phyloP scores from a whole-genome alignment of 2,797 vertebrate species.

The Sandelia bainsii region DNA sequence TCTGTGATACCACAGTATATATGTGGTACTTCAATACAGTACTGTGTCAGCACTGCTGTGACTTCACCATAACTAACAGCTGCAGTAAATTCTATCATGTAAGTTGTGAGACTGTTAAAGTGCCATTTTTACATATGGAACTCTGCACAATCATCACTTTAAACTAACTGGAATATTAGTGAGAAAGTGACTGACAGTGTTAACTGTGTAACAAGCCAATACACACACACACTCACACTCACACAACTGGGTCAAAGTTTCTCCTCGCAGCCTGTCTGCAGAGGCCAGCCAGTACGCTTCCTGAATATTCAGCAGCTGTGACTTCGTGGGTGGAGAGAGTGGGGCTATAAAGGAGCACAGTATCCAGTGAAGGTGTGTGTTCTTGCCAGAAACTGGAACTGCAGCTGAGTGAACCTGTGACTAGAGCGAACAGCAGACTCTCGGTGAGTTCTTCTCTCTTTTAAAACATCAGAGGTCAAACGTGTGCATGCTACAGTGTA shows the following conservation, averaged over 20 bases:
- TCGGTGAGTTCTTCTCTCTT: conserved; percentile 38
- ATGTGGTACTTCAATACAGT: too few relatives aligned
- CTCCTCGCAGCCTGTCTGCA: neutral
- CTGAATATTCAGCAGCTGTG: conserved; percentile 61
- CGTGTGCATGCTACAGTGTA: too few relatives aligned
- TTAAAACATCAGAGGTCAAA: neutral
- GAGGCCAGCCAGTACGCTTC: neutral
- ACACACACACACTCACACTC: neutral
- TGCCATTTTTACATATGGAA: too few relatives aligned
- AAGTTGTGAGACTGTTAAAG: too few relatives aligned
- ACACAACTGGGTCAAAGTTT: conserved; percentile 53
- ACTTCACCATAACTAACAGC: too few relatives aligned
- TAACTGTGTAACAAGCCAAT: neutral
- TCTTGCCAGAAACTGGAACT: conserved; percentile 21
- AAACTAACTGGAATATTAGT: too few relatives aligned
- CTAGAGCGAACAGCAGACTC: neutral
- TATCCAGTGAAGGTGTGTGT: conserved; percentile 5
- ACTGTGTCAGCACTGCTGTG: too few relatives aligned
- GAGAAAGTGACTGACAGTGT: too few relatives aligned
- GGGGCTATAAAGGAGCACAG: conserved; percentile 42
- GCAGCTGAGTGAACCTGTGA: neutral
- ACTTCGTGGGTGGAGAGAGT: conserved; percentile 45
- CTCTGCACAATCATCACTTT: too few relatives aligned
- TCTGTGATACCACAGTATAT: too few relatives aligned
- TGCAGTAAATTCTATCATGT: too few relatives aligned